These are phyloP conservation scores for Alloscopus bannaensis DNA, from an alignment of 2,888 invertebrate species.

Conservation along the genomic window DNA sequence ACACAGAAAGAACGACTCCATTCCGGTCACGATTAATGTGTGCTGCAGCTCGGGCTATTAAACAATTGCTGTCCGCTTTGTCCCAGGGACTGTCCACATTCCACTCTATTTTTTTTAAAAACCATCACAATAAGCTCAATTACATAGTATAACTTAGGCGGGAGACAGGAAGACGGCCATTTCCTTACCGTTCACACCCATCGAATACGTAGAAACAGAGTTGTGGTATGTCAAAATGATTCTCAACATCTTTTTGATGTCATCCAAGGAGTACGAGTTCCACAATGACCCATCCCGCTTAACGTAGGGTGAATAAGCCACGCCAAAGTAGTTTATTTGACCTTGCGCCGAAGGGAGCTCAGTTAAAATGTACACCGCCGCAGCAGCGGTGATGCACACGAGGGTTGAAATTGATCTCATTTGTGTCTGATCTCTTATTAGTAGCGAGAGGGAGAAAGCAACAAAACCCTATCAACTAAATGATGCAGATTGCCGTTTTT, in stretches of 20 bases:
- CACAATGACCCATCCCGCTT: conserved; percentile 50
- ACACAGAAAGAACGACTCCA: conserved; percentile 62
- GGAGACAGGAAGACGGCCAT: no score
- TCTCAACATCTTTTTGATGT: conserved; percentile 69
- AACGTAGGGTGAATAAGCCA: conserved; percentile 70
- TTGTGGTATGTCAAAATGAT: conserved; percentile 63
- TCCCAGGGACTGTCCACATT: conserved; percentile 69
- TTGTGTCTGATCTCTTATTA: neutral
- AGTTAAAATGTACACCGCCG: conserved; percentile 7
- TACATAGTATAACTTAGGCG: conserved; percentile 9
- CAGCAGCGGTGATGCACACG: no score
- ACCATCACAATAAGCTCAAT: neutral
- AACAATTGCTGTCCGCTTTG: conserved; percentile 67
- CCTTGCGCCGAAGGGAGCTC: conserved; percentile 7
- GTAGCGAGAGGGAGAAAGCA: no score
- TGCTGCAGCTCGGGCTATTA: conserved; percentile 68
- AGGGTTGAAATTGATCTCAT: no score
- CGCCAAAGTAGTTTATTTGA: conserved; percentile 69
- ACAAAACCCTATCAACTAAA: no score
- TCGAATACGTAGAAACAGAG: conserved; percentile 69
- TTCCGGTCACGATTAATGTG: conserved; percentile 66
- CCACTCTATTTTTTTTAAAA: conserved; percentile 50
- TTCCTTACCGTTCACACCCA: conserved; percentile 69
- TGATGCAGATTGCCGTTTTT: no score
- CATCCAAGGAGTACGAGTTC: conserved; percentile 68